Base-by-base conservation (phyloP, 1,140 invertebrate genomes). In the Dendroctonus valens region DNA sequence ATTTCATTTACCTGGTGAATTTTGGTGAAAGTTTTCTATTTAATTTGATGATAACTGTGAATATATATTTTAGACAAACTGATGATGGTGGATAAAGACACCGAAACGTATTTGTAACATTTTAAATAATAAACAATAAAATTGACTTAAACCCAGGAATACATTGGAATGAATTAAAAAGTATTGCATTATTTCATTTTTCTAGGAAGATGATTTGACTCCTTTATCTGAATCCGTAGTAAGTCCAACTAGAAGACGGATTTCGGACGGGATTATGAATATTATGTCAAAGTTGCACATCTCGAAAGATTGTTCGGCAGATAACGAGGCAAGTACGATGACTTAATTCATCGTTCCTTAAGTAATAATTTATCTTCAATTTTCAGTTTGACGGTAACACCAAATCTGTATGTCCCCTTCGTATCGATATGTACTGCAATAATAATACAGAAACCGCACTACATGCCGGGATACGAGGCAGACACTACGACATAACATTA, bases 231-330 rank as follows among this genome's bases (percentile, higher is more conserved):
- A 80, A 46, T 72, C 78, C n/a, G 73, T 80, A 40, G 64, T 82
- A 3, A 86, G 84, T 72, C 85, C 89, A 0, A 90, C 89, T 0
- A 86, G 88, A 14, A 83, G 86, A 67, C 84, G 90, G 59, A 91
- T 95, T 65, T 94, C 92, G 0, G 88, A 90, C 72, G 91, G 92
- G 2, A 94, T 96, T 69, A 91, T 93, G 71, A 88, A 89, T 48
- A 88, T 95, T 40, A 91, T 95, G 84, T 91, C 89, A 6, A 89
- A 89, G 72, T 79, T 96, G 44, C 92, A 87, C 76, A 85, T 86
- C 74, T 73, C 73, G 48, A 74, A 79, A 63, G 79, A 78, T 59
- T 81, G 76, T 65, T 75, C 78, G 6, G 65, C 72, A 8, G 83
- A 84, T 12, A 79, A 78, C 59, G 67, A 69, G 41, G 67, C 65